Percentiles rank a stretch among this genome's conserved stretches.
phyloP scores from a whole-genome alignment of 2,797 vertebrate species.

The Peromyscus nudipes region DNA sequence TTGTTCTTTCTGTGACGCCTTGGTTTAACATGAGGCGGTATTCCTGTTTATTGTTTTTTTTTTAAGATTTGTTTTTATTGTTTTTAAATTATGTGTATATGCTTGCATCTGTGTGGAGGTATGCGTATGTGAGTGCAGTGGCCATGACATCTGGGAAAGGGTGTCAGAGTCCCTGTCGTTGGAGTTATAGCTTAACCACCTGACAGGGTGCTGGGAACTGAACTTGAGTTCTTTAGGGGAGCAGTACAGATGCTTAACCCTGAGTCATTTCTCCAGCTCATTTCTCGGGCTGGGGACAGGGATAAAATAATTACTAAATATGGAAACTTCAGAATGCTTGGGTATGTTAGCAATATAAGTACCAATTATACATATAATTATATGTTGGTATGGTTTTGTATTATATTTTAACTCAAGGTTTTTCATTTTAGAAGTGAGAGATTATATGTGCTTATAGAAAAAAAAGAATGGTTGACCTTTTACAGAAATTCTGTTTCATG shows the following conservation, averaged over 20 bases:
- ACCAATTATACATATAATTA: not conserved
- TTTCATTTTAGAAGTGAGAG: constrained; percentile 47
- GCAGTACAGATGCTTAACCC: not conserved
- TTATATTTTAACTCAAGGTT: constrained; percentile 35
- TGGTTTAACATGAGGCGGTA: not conserved
- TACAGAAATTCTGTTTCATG: not conserved
- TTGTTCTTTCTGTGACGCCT: not conserved
- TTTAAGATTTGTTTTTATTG: not conserved
- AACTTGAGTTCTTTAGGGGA: not conserved
- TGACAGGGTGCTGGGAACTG: not conserved
- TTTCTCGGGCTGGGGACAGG: not conserved
- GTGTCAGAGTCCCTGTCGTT: not conserved
- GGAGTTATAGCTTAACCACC: not conserved
- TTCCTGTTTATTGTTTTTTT: not conserved
- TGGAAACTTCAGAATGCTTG: not conserved
- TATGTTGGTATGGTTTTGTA: constrained; percentile 44
- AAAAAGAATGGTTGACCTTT: not conserved
- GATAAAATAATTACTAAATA: constrained; percentile 39
- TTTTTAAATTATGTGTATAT: not conserved
- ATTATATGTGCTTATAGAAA: not conserved
- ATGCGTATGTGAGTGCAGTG: not conserved
- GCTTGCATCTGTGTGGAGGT: not conserved
- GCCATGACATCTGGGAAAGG: not conserved
- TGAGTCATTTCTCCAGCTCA: not conserved
- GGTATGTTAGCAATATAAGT: not conserved